These are phyloP conservation scores for Epinotia nisella DNA, from an alignment of 2,888 invertebrate species.

Conservation along the genomic window DNA sequence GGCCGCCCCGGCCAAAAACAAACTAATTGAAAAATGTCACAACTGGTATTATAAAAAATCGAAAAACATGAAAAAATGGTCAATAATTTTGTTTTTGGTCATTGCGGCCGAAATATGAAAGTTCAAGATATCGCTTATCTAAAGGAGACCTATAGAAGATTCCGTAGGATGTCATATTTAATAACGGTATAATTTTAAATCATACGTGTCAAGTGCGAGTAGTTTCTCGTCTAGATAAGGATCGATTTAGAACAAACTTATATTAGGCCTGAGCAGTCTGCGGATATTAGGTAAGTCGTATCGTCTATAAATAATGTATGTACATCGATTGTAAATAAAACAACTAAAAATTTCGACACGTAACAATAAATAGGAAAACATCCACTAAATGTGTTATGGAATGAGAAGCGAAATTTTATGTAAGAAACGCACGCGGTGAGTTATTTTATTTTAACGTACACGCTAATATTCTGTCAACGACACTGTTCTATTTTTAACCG, in stretches of 20 bases:
- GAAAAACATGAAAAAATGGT: neutral
- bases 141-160: neutral
- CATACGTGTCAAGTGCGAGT: neutral
- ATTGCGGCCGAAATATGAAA: constrained; percentile 8
- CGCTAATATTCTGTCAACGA: constrained; percentile 4
- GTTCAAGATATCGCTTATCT: constrained; percentile 3
- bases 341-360: constrained; percentile 49
- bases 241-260: constrained; percentile 35
- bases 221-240: neutral
- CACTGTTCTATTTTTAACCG: constrained; percentile 20
- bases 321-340: constrained; percentile 50
- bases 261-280: constrained; percentile 56
- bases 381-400: constrained; percentile 53
- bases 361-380: constrained; percentile 56
- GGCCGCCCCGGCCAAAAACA: constrained; percentile 18
- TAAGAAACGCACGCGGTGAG: constrained; percentile 28
- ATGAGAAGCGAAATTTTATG: constrained; percentile 50
- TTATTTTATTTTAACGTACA: constrained; percentile 17
- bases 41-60: neutral
- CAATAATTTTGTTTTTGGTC: neutral
- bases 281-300: constrained; percentile 46
- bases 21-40: neutral
- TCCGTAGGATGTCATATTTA: neutral
- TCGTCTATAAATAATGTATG: constrained; percentile 55
- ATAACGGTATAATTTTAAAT: neutral